phyloP scores from a whole-genome alignment of 1,140 invertebrate genomes.

The Drosophila tsacasi region DNA sequence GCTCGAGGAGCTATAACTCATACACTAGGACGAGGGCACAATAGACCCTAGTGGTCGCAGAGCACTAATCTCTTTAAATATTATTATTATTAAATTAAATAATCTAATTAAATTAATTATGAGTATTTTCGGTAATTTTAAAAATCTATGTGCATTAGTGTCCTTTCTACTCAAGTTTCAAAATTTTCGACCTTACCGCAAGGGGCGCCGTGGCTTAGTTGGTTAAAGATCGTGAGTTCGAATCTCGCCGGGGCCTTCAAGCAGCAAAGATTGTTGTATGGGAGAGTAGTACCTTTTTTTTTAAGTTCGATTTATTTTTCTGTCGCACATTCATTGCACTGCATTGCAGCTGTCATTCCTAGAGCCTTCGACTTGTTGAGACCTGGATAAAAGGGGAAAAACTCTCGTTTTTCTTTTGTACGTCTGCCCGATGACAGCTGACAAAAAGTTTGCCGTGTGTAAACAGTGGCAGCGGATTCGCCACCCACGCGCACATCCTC shows the following conservation, averaged over 20 bases:
- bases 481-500: conserved; percentile 24
- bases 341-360: conserved; percentile 53
- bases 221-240: conserved; percentile 88
- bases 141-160: not conserved
- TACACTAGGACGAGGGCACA: too few species aligned
- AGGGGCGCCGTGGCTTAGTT: conserved; percentile 87
- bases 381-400: conserved; percentile 30
- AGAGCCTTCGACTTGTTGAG: conserved; percentile 12
- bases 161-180: not conserved
- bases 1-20: too few species aligned
- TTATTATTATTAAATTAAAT: too few species aligned
- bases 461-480: conserved; percentile 59
- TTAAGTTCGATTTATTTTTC: conserved; percentile 3
- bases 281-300: not conserved
- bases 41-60: too few species aligned
- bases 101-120: not conserved
- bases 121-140: not conserved
- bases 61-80: too few species aligned
- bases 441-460: conserved; percentile 69
- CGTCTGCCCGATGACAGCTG: conserved; percentile 75
- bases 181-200: not conserved
- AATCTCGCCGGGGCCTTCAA: conserved; percentile 87
- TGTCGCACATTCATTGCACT: conserved; percentile 30
- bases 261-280: not conserved
- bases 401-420: conserved; percentile 59